Evolutionary conservation across 2,113 vertebrate species (phyloP).

Genomic region (Pseudorasbora parva): DNA sequence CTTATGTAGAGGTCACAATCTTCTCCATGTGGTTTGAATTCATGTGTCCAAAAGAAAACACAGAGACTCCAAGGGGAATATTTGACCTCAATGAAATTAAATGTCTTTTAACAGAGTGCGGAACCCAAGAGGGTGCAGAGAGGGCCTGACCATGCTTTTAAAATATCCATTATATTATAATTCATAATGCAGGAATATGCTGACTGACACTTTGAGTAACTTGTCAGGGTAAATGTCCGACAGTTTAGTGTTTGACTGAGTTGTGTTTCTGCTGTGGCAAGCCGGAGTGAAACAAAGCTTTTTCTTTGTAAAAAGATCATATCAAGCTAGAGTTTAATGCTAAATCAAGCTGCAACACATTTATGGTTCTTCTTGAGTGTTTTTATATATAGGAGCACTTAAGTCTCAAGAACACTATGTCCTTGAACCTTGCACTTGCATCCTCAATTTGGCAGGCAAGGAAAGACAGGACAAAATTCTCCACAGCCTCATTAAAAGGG

Average conservation of each 20-base stretch:
- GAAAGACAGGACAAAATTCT: slow-evolving; percentile 23
- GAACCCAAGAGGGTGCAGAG: slow-evolving; percentile 27
- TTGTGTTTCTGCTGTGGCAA: background rate
- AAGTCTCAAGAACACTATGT: slow-evolving; percentile 10
- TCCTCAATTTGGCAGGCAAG: background rate
- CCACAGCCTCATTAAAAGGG: slow-evolving; percentile 10
- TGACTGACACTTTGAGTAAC: slow-evolving; percentile 23
- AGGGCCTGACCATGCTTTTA: slow-evolving; percentile 27
- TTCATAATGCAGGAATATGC: slow-evolving; percentile 5
- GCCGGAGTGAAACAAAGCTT: background rate
- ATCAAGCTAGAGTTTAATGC: background rate
- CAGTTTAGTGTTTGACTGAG: background rate
- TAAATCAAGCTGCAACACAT: background rate
- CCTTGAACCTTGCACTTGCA: background rate
- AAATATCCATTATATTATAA: slow-evolving; percentile 28
- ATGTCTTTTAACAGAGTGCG: slow-evolving; percentile 24
- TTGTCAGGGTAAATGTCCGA: slow-evolving; percentile 3
- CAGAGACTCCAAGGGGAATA: slow-evolving; percentile 37
- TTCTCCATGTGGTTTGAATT: slow-evolving; percentile 40
- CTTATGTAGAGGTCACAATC: slow-evolving; percentile 33
- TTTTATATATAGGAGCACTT: background rate
- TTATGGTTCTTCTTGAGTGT: background rate
- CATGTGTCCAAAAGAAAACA: slow-evolving; percentile 48
- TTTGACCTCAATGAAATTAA: slow-evolving; percentile 43
- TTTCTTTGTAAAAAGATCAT: background rate